Evolutionary conservation across 2,888 invertebrate species (phyloP).

Genomic region (Sialis lutaria): DNA sequence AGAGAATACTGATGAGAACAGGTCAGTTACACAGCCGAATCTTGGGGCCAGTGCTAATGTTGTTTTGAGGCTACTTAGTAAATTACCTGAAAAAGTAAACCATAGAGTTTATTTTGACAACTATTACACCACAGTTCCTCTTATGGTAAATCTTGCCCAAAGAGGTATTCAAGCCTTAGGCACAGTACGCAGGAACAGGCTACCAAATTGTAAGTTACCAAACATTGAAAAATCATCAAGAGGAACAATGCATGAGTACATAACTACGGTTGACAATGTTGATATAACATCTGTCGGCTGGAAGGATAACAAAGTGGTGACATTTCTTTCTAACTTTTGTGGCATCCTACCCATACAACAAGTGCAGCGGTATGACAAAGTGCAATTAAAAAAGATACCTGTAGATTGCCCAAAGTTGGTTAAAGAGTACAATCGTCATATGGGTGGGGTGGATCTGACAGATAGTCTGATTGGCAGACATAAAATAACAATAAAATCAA

Average conservation of each 20-base stretch:
- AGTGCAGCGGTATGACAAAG: slow-evolving; percentile 5
- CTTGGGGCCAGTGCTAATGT: slow-evolving; percentile 15
- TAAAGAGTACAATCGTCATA: slow-evolving; percentile 13
- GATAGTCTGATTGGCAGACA: slow-evolving; percentile 13
- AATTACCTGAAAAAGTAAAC: slow-evolving; percentile 13
- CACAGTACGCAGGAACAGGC: slow-evolving; percentile 13
- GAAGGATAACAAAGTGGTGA: background rate
- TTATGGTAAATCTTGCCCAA: slow-evolving; percentile 11
- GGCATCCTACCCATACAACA: slow-evolving; percentile 1
- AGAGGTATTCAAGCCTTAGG: slow-evolving; percentile 12
- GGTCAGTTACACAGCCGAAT: slow-evolving; percentile 12
- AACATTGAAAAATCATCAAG: slow-evolving; percentile 10
- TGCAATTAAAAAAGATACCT: slow-evolving; percentile 10
- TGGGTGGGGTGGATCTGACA: slow-evolving; percentile 15
- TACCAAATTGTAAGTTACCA: slow-evolving; percentile 14
- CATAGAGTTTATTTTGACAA: slow-evolving; percentile 16
- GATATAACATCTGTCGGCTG: slow-evolving; percentile 10
- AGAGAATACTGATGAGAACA: slow-evolving; percentile 11
- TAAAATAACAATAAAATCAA: slow-evolving; percentile 10
- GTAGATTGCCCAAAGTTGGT: slow-evolving; percentile 13
- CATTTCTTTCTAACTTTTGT: background rate
- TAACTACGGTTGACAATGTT: slow-evolving; percentile 10
- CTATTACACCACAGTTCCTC: slow-evolving; percentile 13
- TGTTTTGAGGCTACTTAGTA: slow-evolving; percentile 14
- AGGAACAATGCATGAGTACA: slow-evolving; percentile 10